Evolutionary conservation across 1,140 invertebrate genomes (phyloP), one percentile per base, ranked within the genome.

Genomic region (Ectropis grisescens): DNA sequence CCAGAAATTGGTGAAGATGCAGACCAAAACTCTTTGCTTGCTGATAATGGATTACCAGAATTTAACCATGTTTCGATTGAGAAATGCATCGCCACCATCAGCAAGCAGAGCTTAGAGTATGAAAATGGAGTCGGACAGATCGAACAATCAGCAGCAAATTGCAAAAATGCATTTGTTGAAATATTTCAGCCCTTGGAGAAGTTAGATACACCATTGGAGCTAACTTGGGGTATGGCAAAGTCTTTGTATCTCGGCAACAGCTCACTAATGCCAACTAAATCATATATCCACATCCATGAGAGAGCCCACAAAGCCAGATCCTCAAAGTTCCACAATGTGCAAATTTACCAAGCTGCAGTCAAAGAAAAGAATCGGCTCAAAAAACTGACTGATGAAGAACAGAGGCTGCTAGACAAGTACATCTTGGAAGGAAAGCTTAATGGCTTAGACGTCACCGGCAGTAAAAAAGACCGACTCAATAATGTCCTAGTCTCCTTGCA

Each of bases 1-100:
- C 95, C 95, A 26, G 94, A 97, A 87, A 91, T 96, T 29, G 93
- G 94, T 3, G 89, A 92, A 62, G 93, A 96, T 51, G 84, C 86
- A 25, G 82, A 83, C 19, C 89, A 88, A 50, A 93, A 93, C 82
- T 84, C 88, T 11, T 65, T 96, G n/a, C 58, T 95, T 1, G 86
- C 89, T 42, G 84, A 86, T 22, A 85, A 90, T 68, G 88, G 89
- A 2, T 81, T 92, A 24, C 94, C 94, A 28, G 87, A 92, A 56
- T 96, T 95, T 61, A 90, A 88, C 57, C 85, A 88, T 46, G 83
- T 96, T 15, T 90, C 89, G n/a, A 89, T 93, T 33, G 90, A 94
- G 72, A 90, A 91, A 72, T 93, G 93, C 66, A 85, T 93, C 25
- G 89, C 89, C 8, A 90, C 91, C 14, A 89, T 96, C 43, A 92